Percentiles rank a stretch among this genome's conserved stretches.
These are phyloP conservation scores for Anarrhichthys ocellatus DNA, from an alignment of 2,113 vertebrate species.

Conservation along the genomic window DNA sequence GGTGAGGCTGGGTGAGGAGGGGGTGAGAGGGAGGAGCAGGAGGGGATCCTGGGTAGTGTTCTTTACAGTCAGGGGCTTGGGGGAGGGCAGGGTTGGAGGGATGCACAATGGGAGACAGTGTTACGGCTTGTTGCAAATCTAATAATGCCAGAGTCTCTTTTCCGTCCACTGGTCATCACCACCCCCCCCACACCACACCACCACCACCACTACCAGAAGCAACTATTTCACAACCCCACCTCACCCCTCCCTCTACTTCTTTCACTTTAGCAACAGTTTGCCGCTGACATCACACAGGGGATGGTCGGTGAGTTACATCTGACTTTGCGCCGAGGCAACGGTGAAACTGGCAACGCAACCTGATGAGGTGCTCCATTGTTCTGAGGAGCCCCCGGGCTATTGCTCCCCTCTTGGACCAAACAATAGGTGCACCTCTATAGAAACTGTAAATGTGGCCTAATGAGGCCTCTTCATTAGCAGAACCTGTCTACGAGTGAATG, in stretches of 20 bases:
- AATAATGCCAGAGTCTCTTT: conserved; percentile 78
- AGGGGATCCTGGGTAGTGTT: conserved; percentile 61
- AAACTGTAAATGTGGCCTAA: conserved; percentile 72
- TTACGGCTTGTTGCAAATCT: conserved; percentile 84
- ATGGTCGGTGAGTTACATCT: neutral
- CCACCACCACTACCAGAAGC: conserved; percentile 17
- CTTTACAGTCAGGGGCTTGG: conserved; percentile 63
- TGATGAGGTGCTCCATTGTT: conserved; percentile 59
- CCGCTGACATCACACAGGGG: conserved; percentile 29
- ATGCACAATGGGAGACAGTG: conserved; percentile 82
- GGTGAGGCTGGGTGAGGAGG: conserved; percentile 55
- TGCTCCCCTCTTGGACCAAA: conserved; percentile 31
- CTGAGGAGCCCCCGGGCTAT: conserved; percentile 17
- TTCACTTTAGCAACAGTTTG: conserved; percentile 59
- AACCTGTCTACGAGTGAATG: conserved; percentile 61
- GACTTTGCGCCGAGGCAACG: conserved; percentile 9
- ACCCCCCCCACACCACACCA: neutral
- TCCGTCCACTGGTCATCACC: conserved; percentile 65
- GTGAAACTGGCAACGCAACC: conserved; percentile 43
- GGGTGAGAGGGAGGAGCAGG: conserved; percentile 31
- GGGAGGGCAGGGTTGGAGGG: conserved; percentile 68
- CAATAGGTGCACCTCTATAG: conserved; percentile 66
- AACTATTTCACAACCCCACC: conserved; percentile 45
- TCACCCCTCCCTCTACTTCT: conserved; percentile 43
- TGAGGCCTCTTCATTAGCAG: conserved; percentile 73